Evolutionary conservation across 2,113 vertebrate species (phyloP).

Genomic region (Tenebrosternarchus preto): DNA sequence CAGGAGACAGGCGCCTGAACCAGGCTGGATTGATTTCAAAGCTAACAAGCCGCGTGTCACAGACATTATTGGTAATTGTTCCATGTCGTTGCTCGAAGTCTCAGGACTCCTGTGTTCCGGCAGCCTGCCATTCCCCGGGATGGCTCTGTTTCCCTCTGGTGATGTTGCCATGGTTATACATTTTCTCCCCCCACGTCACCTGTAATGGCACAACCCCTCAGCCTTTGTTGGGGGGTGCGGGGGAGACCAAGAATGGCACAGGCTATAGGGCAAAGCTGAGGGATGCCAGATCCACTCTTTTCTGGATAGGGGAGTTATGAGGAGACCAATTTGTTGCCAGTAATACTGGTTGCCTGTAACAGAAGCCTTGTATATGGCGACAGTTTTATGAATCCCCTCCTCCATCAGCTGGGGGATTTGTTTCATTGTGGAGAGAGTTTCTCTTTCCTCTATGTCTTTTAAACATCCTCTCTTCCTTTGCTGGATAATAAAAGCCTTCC

Average conservation of each 20-base stretch:
- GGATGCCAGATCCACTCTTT: conserved; percentile 36
- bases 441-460: not conserved
- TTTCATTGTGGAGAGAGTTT: not conserved
- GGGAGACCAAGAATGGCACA: no score
- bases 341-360: not conserved
- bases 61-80: conserved; percentile 83
- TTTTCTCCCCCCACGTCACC: not conserved
- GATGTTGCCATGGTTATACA: not conserved
- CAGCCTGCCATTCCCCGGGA: not conserved
- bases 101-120: not conserved
- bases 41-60: conserved; percentile 79
- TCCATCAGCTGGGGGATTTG: not conserved
- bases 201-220: not conserved
- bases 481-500: not conserved
- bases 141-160: no score
- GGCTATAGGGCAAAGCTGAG: not conserved
- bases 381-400: conserved; percentile 10
- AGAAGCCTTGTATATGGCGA: conserved; percentile 7
- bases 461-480: not conserved
- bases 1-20: conserved; percentile 78
- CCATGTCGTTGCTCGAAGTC: conserved; percentile 77
- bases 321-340: not conserved
- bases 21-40: conserved; percentile 84
- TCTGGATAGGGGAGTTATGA: not conserved
- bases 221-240: not conserved